Percentiles rank a stretch among this genome's conserved stretches.
Evolutionary conservation across 2,888 invertebrate genomes (phyloP).

Genomic region (Machimus rusticus): DNA sequence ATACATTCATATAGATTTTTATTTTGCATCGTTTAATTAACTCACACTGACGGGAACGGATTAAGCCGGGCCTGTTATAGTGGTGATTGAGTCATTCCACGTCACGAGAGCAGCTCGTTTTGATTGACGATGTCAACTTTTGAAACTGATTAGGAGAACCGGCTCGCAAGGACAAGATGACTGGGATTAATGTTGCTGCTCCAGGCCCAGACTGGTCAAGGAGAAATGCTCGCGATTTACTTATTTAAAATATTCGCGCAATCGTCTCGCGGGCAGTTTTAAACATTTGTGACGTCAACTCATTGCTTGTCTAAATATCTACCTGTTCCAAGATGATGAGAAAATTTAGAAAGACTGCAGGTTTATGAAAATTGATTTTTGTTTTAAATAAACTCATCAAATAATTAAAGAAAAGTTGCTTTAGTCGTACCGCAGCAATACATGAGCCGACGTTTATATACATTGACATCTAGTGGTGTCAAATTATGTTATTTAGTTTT

Average conservation of each 20-base stretch:
- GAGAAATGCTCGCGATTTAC: background rate
- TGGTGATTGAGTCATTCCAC: slow-evolving; percentile 31
- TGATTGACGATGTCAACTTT: slow-evolving; percentile 39
- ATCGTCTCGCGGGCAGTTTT: background rate
- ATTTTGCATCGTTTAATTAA: slow-evolving; percentile 29
- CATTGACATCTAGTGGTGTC: too few relatives aligned
- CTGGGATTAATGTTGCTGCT: slow-evolving; percentile 32
- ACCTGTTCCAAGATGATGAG: background rate
- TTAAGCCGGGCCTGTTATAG: background rate
- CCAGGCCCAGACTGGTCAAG: slow-evolving; percentile 13
- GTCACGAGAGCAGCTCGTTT: background rate
- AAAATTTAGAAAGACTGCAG: background rate
- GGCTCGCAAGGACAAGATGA: slow-evolving; percentile 37
- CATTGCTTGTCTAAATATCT: background rate
- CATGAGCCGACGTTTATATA: too few relatives aligned
- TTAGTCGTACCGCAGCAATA: too few relatives aligned
- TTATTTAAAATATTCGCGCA: background rate
- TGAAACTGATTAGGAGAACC: slow-evolving; percentile 32
- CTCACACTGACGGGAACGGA: background rate
- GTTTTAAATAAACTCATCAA: too few relatives aligned
- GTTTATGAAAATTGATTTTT: too few relatives aligned
- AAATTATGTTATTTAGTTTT: too few relatives aligned
- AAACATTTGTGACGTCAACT: background rate
- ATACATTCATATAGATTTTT: background rate
- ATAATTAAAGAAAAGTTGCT: too few relatives aligned